phyloP scores from a whole-genome alignment of 2,888 invertebrate genomes.

The Physocephala rufipes region DNA sequence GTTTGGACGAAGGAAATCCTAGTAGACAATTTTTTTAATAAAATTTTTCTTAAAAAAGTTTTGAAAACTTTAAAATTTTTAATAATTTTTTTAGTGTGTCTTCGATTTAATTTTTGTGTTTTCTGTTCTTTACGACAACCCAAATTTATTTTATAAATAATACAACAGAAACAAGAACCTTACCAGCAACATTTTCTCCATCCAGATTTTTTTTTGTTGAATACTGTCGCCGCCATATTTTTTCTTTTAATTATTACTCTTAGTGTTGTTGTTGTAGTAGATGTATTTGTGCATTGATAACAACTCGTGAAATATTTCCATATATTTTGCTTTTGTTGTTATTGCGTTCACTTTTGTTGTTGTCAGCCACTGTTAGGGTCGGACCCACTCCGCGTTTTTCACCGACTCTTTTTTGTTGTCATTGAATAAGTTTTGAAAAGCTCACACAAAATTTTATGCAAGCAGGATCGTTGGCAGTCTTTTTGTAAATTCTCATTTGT shows the following conservation, averaged over 20 bases:
- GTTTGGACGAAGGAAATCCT: too few relatives aligned
- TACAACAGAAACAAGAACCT: neutral
- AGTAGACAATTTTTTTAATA: too few relatives aligned
- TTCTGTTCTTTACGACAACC: conserved; percentile 6
- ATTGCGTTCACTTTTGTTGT: conserved; percentile 4
- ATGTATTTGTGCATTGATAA: too few relatives aligned
- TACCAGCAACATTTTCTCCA: neutral
- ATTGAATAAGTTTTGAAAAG: too few relatives aligned
- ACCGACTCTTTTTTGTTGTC: neutral
- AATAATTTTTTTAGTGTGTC: neutral
- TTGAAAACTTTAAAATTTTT: too few relatives aligned
- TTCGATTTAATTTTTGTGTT: neutral
- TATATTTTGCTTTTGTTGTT: neutral
- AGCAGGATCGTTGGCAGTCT: too few relatives aligned
- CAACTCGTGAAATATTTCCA: neutral
- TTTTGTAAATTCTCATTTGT: neutral
- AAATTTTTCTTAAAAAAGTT: too few relatives aligned
- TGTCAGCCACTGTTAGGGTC: neutral
- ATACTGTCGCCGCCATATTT: conserved; percentile 41
- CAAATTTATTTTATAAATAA: conserved; percentile 1
- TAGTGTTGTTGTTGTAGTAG: neutral
- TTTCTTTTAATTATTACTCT: conserved; percentile 4
- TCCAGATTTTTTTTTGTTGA: neutral
- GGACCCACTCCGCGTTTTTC: conserved; percentile 16
- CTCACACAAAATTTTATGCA: too few relatives aligned